Conservation (phyloP, 2,888 invertebrate genomes). For the Drosophila testacea region DNA sequence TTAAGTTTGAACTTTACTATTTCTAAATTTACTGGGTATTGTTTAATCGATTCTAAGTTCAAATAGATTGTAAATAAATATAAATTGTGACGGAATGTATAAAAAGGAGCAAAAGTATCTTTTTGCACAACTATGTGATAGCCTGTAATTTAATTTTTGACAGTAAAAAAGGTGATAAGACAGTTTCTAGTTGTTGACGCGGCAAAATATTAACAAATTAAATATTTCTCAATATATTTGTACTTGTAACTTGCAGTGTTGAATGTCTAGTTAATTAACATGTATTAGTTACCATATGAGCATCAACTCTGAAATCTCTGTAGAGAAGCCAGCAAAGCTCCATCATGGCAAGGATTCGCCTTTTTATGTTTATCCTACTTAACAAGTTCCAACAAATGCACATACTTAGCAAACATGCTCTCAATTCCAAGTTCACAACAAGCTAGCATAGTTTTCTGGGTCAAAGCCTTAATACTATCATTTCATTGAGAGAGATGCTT, state of each 20-base stretch:
- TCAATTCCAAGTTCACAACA: not conserved
- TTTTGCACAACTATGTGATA: not conserved
- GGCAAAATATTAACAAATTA: no score
- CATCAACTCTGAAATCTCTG: no score
- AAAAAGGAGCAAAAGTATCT: no score
- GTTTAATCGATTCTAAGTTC: not conserved
- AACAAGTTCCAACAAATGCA: not conserved
- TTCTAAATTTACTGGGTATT: not conserved
- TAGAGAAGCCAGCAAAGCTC: no score
- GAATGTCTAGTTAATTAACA: no score
- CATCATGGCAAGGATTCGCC: no score
- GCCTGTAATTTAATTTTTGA: not conserved
- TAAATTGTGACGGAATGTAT: not conserved
- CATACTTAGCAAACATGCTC: not conserved
- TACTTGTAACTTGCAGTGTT: no score
- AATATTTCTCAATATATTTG: no score
- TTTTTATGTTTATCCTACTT: not conserved
- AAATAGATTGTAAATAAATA: no score
- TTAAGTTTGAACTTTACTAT: not conserved
- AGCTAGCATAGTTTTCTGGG: conserved; percentile 3
- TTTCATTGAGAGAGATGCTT: not conserved
- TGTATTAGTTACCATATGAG: no score
- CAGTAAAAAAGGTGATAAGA: no score
- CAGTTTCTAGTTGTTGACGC: no score
- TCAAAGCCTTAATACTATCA: conserved; percentile 3